Evolutionary conservation across 2,113 vertebrate species (phyloP).

Genomic region (Galbula dea): DNA sequence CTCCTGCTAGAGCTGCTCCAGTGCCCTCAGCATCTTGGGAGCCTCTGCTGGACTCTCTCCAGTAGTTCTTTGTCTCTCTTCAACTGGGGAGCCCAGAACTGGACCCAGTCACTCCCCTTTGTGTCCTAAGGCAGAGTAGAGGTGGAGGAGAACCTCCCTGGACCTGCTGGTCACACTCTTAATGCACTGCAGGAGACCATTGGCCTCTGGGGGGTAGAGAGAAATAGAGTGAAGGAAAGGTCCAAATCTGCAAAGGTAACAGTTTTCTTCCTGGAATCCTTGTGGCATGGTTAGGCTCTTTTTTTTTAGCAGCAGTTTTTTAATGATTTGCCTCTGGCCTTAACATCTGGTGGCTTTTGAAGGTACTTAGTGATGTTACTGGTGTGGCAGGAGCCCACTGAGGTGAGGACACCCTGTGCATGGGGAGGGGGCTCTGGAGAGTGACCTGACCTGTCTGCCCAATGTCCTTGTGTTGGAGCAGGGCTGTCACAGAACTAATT

Average conservation of each 20-base stretch:
- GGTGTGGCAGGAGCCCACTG: neutral
- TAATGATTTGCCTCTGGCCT: neutral
- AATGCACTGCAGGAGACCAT: too few species aligned
- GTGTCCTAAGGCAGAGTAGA: too few species aligned
- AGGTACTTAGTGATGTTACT: neutral
- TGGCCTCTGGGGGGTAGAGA: too few species aligned
- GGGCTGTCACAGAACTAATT: neutral
- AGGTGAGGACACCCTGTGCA: neutral
- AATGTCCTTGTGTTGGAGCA: accelerated
- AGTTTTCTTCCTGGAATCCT: neutral
- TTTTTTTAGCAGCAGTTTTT: neutral
- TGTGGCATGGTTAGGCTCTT: neutral
- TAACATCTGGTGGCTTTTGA: neutral
- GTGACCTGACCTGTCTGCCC: neutral
- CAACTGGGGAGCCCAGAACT: too few species aligned
- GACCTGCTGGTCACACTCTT: too few species aligned
- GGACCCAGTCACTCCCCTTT: too few species aligned
- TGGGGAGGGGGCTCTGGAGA: neutral
- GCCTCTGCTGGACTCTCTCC: too few species aligned
- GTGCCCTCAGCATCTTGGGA: too few species aligned
- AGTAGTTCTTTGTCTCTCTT: too few species aligned
- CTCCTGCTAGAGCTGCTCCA: too few species aligned
- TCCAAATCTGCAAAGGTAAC: neutral
- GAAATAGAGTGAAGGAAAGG: neutral
- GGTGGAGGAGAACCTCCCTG: too few species aligned